A percentile compares a stretch with the other conserved stretches of the same genome.
Conservation (phyloP, 2,888 invertebrate species). For the Cerastis leucographa region DNA sequence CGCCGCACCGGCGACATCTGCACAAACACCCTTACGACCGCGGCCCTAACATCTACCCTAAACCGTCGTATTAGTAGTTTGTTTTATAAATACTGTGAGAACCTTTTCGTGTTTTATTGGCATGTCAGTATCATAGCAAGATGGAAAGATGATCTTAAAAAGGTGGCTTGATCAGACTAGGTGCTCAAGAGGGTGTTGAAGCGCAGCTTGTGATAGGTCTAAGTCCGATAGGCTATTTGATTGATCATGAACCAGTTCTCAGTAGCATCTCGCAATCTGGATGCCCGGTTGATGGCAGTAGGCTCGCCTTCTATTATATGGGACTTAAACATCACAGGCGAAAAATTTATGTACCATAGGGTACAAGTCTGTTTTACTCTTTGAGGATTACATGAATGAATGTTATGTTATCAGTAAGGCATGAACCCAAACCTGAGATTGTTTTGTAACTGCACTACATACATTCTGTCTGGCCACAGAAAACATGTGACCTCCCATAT, state of each 20-base stretch:
- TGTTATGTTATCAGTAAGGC: neutral
- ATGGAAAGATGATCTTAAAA: neutral
- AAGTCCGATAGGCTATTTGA: neutral
- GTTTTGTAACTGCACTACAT: neutral
- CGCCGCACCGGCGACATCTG: conserved; percentile 87
- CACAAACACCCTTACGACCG: conserved; percentile 89
- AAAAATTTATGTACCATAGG: neutral
- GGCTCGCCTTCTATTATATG: neutral
- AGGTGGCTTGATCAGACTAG: neutral
- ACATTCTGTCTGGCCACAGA: neutral
- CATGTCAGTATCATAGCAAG: neutral
- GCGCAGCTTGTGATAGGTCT: neutral
- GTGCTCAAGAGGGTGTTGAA: neutral
- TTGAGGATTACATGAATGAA: neutral
- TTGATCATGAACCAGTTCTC: neutral
- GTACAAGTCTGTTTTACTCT: neutral
- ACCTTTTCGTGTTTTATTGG: conserved; percentile 41
- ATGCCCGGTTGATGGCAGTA: neutral
- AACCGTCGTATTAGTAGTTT: conserved; percentile 47
- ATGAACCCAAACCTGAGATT: neutral
- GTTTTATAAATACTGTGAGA: conserved; percentile 48
- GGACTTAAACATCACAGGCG: neutral
- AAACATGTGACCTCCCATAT: neutral
- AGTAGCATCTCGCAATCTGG: neutral
- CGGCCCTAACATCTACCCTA: conserved; percentile 76